Percentiles rank a stretch among this genome's conserved stretches.
Conservation (phyloP, 2,113 vertebrate genomes). For the Brachirus orientalis region DNA sequence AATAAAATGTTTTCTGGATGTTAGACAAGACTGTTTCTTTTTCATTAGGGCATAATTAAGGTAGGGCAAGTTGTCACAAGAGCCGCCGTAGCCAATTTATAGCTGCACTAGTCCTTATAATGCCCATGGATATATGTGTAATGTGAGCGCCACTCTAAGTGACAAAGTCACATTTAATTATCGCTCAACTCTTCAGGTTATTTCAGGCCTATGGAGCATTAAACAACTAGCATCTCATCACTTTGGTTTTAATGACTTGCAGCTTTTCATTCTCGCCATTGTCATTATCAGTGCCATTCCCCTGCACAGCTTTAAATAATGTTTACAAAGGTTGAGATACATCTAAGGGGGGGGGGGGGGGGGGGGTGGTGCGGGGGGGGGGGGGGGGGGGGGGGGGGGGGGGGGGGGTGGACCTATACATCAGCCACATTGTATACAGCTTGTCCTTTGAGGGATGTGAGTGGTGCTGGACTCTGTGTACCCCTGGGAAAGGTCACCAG, state of each 20-base stretch:
- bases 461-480: too few relatives aligned
- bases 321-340: too few relatives aligned
- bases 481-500: too few relatives aligned
- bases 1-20: too few relatives aligned
- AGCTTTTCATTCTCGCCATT: background rate
- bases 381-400: too few relatives aligned
- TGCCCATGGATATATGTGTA: background rate
- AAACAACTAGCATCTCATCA: too few relatives aligned
- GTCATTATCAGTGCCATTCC: background rate
- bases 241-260: background rate
- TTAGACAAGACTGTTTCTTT: background rate
- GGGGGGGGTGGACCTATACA: too few relatives aligned
- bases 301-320: too few relatives aligned
- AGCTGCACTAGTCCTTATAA: slow-evolving; percentile 1
- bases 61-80: background rate
- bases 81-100: background rate
- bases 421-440: too few relatives aligned
- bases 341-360: too few relatives aligned
- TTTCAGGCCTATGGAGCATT: background rate
- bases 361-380: too few relatives aligned
- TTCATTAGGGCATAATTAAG: background rate
- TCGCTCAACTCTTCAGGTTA: background rate
- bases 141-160: background rate
- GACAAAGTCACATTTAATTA: background rate
- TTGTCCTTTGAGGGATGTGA: too few relatives aligned